Evolutionary conservation across 2,113 vertebrate species (phyloP).

Genomic region (Periophthalmus modestus): DNA sequence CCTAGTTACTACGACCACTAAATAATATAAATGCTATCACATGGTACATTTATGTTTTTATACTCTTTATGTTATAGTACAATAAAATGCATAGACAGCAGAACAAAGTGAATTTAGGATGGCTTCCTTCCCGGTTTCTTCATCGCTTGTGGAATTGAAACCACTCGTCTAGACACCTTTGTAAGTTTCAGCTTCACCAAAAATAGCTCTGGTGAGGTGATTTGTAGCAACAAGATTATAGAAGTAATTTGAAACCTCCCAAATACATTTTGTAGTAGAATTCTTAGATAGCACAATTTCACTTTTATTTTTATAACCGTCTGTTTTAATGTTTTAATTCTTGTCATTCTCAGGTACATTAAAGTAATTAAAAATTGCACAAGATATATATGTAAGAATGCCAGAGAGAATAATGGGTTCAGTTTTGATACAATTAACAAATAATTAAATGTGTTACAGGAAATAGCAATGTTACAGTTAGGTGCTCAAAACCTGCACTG

Average conservation of each 20-base stretch:
- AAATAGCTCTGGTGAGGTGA: neutral
- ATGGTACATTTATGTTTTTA: neutral
- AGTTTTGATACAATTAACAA: neutral
- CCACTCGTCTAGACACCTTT: slow-evolving; percentile 3
- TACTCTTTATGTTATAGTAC: neutral
- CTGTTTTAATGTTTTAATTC: neutral
- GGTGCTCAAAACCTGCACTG: neutral
- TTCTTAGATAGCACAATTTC: neutral
- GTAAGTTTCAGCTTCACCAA: neutral
- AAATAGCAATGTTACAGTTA: too few species aligned
- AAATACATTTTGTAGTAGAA: neutral
- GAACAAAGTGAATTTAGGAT: neutral
- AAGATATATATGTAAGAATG: too few species aligned
- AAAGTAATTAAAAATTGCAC: too few species aligned
- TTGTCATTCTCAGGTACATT: neutral
- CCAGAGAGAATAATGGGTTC: too few species aligned
- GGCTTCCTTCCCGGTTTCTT: neutral
- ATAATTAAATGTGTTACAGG: neutral
- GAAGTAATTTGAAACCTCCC: neutral
- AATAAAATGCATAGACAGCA: too few species aligned
- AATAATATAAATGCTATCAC: neutral
- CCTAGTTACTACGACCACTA: neutral
- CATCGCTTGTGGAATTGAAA: neutral
- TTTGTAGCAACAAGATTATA: neutral
- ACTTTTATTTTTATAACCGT: neutral